Evolutionary conservation across 1,140 invertebrate genomes (phyloP).

Genomic region (Apis dorsata): DNA sequence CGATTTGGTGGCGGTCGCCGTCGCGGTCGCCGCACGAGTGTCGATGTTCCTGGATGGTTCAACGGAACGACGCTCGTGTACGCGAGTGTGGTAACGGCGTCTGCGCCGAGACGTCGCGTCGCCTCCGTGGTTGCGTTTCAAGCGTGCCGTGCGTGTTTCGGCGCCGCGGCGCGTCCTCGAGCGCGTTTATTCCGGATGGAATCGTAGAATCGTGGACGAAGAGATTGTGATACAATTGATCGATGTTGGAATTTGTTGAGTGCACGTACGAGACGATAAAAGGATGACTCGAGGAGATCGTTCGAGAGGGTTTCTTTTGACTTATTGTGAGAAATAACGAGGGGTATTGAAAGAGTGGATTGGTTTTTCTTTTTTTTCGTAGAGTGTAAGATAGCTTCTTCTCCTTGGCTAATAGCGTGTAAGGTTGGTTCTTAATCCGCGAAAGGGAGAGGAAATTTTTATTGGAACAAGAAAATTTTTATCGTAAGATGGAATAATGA

Average conservation of each 20-base stretch:
- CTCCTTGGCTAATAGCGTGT: not conserved
- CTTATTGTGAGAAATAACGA: not conserved
- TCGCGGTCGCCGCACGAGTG: conserved; percentile 60
- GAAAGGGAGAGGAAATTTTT: not conserved
- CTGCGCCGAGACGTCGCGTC: conserved; percentile 29
- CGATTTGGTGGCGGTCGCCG: not conserved
- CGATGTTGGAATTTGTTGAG: not conserved
- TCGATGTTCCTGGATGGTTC: conserved; percentile 37
- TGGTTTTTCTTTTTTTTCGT: too few species aligned
- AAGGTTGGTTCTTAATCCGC: not conserved
- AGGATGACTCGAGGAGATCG: not conserved
- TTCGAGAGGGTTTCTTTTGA: not conserved
- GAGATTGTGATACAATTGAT: not conserved
- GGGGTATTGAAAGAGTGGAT: not conserved
- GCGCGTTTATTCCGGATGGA: not conserved
- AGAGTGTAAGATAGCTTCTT: too few species aligned
- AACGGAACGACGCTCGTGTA: conserved; percentile 41
- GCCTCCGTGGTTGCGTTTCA: not conserved
- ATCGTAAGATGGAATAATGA: not conserved
- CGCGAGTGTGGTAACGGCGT: conserved; percentile 12
- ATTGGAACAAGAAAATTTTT: too few species aligned
- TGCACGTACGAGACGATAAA: not conserved
- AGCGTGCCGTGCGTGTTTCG: conserved; percentile 18
- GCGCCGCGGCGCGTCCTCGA: not conserved
- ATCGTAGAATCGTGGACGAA: not conserved